Evolutionary conservation across 2,888 invertebrate species (phyloP).

Genomic region (Coelogynopora nodosa): DNA sequence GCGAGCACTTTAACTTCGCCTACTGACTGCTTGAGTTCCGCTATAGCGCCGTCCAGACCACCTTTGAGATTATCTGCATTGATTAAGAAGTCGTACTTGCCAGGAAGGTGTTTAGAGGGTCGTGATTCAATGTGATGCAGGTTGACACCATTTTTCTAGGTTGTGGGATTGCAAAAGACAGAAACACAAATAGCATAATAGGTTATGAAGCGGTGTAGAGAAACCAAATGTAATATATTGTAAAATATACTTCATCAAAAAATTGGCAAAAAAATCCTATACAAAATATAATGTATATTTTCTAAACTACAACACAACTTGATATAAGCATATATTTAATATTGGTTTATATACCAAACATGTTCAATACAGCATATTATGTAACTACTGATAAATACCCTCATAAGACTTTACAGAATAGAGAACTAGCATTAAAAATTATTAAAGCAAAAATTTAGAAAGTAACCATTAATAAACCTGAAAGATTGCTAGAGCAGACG

Average conservation of each 20-base stretch:
- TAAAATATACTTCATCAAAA: no score
- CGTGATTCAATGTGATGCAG: constrained; percentile 87
- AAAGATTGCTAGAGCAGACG: constrained; percentile 81
- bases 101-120: constrained; percentile 74
- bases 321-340: no score
- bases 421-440: neutral
- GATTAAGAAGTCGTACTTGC: constrained; percentile 86
- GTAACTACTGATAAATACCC: no score
- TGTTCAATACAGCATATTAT: neutral
- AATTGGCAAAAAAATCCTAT: no score
- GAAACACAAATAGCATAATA: no score
- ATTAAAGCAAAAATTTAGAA: neutral
- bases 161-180: no score
- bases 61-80: constrained; percentile 75
- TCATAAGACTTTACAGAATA: no score
- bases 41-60: constrained; percentile 69
- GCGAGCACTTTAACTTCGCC: constrained; percentile 78
- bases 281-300: no score
- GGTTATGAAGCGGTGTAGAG: no score
- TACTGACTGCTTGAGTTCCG: constrained; percentile 70
- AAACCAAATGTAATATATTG: no score
- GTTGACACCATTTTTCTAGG: constrained; percentile 68
- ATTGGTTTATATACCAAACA: neutral
- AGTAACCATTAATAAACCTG: constrained; percentile 65
- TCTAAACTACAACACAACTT: no score